Percentiles rank a stretch among this genome's conserved stretches.
These are phyloP conservation scores for Dicranocentrus wangi DNA, from an alignment of 2,888 invertebrate genomes.

Conservation along the genomic window DNA sequence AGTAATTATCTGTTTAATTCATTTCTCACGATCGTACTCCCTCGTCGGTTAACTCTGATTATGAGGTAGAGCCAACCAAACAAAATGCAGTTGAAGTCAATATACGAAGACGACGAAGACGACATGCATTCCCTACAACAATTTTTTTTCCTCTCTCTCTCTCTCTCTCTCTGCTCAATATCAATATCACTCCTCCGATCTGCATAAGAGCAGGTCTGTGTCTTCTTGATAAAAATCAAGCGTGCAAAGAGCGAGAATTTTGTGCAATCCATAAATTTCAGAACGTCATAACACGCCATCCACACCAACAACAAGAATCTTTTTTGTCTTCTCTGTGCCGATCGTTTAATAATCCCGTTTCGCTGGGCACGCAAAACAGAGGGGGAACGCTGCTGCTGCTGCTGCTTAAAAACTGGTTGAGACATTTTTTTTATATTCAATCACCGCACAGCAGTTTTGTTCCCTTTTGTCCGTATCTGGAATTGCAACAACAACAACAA, in stretches of 20 bases:
- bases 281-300: slow-evolving; percentile 34
- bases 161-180: not conserved
- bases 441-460: no score
- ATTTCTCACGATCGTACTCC: slow-evolving; percentile 39
- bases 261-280: slow-evolving; percentile 42
- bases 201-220: slow-evolving; percentile 21
- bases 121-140: no score
- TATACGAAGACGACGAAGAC: no score
- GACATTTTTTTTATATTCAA: not conserved
- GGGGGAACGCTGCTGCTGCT: not conserved
- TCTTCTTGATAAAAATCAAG: slow-evolving; percentile 35
- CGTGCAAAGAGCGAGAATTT: slow-evolving; percentile 21
- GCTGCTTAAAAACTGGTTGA: slow-evolving; percentile 13
- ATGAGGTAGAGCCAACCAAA: not conserved
- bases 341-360: slow-evolving; percentile 13
- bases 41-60: not conserved
- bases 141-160: no score
- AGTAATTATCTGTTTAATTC: slow-evolving; percentile 44
- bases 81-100: not conserved
- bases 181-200: slow-evolving; percentile 2
- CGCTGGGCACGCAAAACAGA: slow-evolving; percentile 1
- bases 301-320: slow-evolving; percentile 10
- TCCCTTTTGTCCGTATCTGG: slow-evolving; percentile 6
- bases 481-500: not conserved
- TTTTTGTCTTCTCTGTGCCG: slow-evolving; percentile 7